These are phyloP conservation scores for Oikopleura dioica DNA, from an alignment of 23 tunicate genomes.

Conservation along the genomic window DNA sequence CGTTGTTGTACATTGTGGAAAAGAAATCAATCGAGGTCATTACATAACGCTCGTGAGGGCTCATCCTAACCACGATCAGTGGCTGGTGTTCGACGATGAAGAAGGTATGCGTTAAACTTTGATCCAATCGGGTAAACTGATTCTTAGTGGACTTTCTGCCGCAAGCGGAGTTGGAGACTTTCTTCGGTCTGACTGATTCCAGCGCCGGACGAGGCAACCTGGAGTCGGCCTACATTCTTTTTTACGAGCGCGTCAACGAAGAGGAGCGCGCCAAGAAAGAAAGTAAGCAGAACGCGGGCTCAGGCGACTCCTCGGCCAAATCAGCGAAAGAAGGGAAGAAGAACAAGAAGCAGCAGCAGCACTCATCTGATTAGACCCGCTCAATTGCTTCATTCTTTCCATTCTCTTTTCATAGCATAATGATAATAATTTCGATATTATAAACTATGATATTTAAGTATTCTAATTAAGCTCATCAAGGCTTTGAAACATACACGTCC, in stretches of 20 bases:
- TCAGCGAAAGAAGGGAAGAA: too few relatives aligned
- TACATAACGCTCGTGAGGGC: conserved; percentile 67
- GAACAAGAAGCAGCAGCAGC: too few relatives aligned
- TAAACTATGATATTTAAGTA: too few relatives aligned
- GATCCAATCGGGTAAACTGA: too few relatives aligned
- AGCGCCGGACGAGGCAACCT: conserved; percentile 52
- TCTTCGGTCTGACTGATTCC: conserved; percentile 43
- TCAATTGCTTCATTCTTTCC: too few relatives aligned
- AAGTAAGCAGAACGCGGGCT: too few relatives aligned
- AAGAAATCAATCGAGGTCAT: conserved; percentile 93
- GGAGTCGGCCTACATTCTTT: conserved; percentile 81
- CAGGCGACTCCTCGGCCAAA: too few relatives aligned
- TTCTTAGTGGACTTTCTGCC: conserved; percentile 46
- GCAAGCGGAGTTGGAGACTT: conserved; percentile 64
- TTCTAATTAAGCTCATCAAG: too few relatives aligned
- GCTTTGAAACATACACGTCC: too few relatives aligned
- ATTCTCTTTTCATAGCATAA: too few relatives aligned
- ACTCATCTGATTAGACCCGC: too few relatives aligned
- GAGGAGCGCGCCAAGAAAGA: background rate
- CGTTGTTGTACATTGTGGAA: conserved; percentile 98
- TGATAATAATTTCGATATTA: too few relatives aligned
- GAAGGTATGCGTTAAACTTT: conserved; percentile 16
- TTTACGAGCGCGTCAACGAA: conserved; percentile 20
- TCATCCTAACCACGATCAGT: conserved; percentile 45
- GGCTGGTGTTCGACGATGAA: conserved; percentile 86